Evolutionary conservation across 2,797 vertebrate species (phyloP).

Genomic region (Poeciliopsis gracilis): DNA sequence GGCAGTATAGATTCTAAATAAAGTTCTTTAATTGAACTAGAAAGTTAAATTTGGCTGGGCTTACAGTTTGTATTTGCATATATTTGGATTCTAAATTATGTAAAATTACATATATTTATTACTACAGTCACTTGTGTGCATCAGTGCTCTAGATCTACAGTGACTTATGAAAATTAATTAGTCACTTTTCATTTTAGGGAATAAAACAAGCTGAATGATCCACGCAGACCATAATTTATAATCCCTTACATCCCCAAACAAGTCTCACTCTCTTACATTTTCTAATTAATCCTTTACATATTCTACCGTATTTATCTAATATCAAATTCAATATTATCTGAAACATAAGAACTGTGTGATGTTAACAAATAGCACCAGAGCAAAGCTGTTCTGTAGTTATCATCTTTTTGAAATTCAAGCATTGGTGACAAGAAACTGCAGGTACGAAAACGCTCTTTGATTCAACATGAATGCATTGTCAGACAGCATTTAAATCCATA

Average conservation of each 20-base stretch:
- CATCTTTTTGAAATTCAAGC: constrained; percentile 49
- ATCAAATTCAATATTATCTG: constrained; percentile 24
- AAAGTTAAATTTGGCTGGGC: background rate
- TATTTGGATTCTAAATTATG: background rate
- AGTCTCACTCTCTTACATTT: constrained; percentile 1
- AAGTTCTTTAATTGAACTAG: background rate
- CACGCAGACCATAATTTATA: background rate
- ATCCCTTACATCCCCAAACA: background rate
- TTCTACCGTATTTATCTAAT: constrained; percentile 20
- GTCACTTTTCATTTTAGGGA: background rate
- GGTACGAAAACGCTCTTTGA: constrained; percentile 54
- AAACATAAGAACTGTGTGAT: constrained; percentile 20
- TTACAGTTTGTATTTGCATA: background rate
- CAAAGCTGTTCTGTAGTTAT: constrained; percentile 26
- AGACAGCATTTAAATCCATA: constrained; percentile 57
- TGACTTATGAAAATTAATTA: background rate
- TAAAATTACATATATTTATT: background rate
- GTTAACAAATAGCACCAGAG: constrained; percentile 27
- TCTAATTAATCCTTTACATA: constrained; percentile 4
- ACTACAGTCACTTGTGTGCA: constrained; percentile 3
- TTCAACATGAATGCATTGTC: constrained; percentile 58
- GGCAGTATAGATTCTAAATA: background rate
- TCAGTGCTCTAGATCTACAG: background rate
- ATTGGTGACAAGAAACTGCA: constrained; percentile 40
- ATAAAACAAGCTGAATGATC: constrained; percentile 5